Evolutionary conservation across 2,888 invertebrate species (phyloP).

Genomic region (Phyllotreta cruciferae): DNA sequence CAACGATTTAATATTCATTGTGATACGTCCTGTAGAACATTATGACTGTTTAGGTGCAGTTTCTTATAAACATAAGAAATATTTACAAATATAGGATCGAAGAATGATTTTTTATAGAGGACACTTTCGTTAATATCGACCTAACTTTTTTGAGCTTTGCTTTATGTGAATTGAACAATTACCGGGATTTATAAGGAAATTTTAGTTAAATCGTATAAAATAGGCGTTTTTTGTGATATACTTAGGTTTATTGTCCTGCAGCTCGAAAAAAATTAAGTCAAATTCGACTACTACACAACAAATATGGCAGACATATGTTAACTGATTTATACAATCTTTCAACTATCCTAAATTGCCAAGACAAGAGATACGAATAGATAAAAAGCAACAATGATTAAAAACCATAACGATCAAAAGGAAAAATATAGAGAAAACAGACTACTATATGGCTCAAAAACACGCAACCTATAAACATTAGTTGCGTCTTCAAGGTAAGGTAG

Average conservation of each 20-base stretch:
- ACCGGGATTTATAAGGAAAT: too few species aligned
- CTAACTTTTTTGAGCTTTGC: conserved; percentile 21
- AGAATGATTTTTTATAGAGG: conserved; percentile 23
- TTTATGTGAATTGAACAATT: background rate
- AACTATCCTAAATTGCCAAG: conserved; percentile 32
- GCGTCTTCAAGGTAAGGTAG: conserved; percentile 51
- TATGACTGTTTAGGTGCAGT: conserved; percentile 39
- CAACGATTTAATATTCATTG: conserved; percentile 16
- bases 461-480: conserved; percentile 36
- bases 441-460: conserved; percentile 40
- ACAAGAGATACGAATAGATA: conserved; percentile 13
- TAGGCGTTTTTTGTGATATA: background rate
- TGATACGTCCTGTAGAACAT: conserved; percentile 32
- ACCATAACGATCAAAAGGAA: conserved; percentile 24
- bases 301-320: conserved; percentile 20
- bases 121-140: conserved; percentile 18
- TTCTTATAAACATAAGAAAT: conserved; percentile 41
- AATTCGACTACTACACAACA: conserved; percentile 22
- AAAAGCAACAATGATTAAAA: conserved; percentile 25
- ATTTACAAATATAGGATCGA: conserved; percentile 37
- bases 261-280: conserved; percentile 22
- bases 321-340: conserved; percentile 19
- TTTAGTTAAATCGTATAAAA: background rate
- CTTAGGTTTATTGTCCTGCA: background rate
- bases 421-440: conserved; percentile 33